A percentile compares a stretch with the other conserved stretches of the same genome.
These are phyloP conservation scores for Diarsia rubi DNA, from an alignment of 2,888 invertebrate genomes.

Conservation along the genomic window DNA sequence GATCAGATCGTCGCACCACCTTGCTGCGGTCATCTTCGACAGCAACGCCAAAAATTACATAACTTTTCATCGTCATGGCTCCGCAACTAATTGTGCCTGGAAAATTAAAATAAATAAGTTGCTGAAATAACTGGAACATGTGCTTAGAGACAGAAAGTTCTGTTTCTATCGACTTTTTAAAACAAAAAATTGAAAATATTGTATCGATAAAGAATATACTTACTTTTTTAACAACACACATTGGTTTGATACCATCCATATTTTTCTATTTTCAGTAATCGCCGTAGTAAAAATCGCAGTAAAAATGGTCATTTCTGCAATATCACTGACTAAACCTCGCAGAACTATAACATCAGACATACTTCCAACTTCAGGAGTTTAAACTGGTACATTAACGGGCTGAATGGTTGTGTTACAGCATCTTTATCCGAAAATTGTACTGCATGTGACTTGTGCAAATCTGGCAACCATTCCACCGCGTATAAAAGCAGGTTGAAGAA, in stretches of 20 bases:
- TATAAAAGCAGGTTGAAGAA: not conserved
- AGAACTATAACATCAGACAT: not conserved
- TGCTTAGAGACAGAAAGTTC: not conserved
- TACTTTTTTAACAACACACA: conserved; percentile 4
- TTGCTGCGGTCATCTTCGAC: not conserved
- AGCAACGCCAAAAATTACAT: not conserved
- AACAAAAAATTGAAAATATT: not conserved
- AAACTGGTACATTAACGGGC: too few species aligned
- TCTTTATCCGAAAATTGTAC: not conserved
- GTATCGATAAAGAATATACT: not conserved
- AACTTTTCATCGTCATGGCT: not conserved
- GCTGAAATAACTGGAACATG: not conserved
- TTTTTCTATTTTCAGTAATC: not conserved
- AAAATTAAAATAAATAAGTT: not conserved
- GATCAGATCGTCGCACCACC: not conserved
- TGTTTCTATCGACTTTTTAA: not conserved
- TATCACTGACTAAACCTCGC: not conserved
- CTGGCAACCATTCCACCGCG: not conserved
- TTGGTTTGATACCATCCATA: not conserved
- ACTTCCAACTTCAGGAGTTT: not conserved
- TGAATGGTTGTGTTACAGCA: not conserved
- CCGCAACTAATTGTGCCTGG: not conserved
- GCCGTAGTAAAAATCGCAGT: not conserved
- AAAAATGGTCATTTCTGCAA: not conserved
- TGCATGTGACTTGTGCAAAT: not conserved